Conservation (phyloP, 2,888 invertebrate genomes). For the Cremastobaeus sp. region DNA sequence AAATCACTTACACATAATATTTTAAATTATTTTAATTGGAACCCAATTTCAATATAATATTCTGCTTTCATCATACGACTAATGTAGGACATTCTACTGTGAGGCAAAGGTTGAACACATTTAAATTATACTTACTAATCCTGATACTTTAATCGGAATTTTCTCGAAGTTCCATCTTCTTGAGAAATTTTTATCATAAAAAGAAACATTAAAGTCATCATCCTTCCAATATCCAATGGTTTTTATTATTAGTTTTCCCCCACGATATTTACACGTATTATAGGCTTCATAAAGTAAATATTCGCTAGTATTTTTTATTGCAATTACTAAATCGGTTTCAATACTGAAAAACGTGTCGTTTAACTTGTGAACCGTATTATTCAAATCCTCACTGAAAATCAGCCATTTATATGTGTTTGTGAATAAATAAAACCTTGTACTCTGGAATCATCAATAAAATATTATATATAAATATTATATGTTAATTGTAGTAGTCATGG, state of each 20-base stretch:
- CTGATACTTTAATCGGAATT: slow-evolving; percentile 59
- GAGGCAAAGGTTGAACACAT: no score
- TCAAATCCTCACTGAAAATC: slow-evolving; percentile 60
- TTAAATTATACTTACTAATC: slow-evolving; percentile 45
- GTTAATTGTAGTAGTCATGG: no score
- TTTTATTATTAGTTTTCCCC: slow-evolving; percentile 62
- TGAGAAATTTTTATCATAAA: slow-evolving; percentile 40
- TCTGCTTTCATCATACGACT: no score
- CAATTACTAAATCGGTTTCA: slow-evolving; percentile 66
- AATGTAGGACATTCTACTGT: no score
- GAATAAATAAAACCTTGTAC: slow-evolving; percentile 17
- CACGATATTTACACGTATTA: slow-evolving; percentile 64
- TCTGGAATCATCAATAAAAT: slow-evolving; percentile 25
- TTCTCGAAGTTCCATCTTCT: slow-evolving; percentile 56
- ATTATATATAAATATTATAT: no score
- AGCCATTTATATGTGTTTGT: slow-evolving; percentile 61
- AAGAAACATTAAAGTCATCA: slow-evolving; percentile 11
- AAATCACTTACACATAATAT: no score
- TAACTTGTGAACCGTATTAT: slow-evolving; percentile 52
- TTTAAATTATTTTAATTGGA: no score
- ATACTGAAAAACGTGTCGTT: slow-evolving; percentile 64
- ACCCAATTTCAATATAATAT: no score
- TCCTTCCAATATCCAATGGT: slow-evolving; percentile 63
- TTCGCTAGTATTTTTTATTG: slow-evolving; percentile 44
- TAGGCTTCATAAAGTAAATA: slow-evolving; percentile 65